phyloP scores from a whole-genome alignment of 2,888 invertebrate genomes.

The Acanthosepion lycidas region DNA sequence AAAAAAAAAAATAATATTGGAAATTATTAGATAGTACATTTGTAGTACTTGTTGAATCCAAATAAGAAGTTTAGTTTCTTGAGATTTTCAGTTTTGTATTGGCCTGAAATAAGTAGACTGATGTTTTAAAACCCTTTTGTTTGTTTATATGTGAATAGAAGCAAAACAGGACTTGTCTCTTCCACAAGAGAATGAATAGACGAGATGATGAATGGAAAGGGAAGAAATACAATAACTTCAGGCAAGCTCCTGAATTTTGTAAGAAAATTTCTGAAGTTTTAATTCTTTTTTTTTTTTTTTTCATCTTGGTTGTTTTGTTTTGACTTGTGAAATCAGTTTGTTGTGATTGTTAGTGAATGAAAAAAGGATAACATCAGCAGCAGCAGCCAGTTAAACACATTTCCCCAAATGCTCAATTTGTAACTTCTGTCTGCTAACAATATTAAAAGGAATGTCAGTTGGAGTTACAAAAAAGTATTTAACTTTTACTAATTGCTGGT shows the following conservation, averaged over 20 bases:
- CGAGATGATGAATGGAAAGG: neutral
- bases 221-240: too few species aligned
- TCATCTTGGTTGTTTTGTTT: neutral
- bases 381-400: too few species aligned
- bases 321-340: neutral
- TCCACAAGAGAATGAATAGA: neutral
- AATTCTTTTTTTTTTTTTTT: neutral
- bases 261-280: too few species aligned
- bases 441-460: neutral
- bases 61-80: too few species aligned
- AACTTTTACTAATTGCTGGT: neutral
- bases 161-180: neutral
- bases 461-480: constrained; percentile 6
- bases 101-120: too few species aligned
- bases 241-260: too few species aligned
- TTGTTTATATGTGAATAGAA: neutral
- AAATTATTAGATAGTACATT: too few species aligned
- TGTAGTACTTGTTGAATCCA: too few species aligned
- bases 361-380: neutral
- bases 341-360: neutral
- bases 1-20: too few species aligned
- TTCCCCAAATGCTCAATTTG: neutral
- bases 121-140: too few species aligned
- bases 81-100: too few species aligned
- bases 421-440: neutral